These are phyloP conservation scores for Leucoraja ocellata DNA, from an alignment of 2,797 vertebrate species.

Conservation along the genomic window DNA sequence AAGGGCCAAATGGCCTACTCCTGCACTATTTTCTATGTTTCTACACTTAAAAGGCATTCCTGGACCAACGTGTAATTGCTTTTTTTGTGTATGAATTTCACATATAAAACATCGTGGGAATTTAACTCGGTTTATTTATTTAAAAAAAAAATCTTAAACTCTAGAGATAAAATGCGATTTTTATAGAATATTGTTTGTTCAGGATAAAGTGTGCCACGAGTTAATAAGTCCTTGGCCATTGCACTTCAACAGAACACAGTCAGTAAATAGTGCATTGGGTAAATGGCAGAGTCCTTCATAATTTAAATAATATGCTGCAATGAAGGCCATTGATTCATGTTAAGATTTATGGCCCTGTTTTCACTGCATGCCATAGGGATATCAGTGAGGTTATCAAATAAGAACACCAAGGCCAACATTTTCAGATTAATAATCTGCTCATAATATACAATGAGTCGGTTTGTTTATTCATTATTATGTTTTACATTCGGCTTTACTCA, in stretches of 20 bases:
- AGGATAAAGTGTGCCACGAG: neutral
- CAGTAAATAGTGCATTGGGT: neutral
- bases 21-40: too few relatives aligned
- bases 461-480: slow-evolving; percentile 8
- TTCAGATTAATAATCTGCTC: neutral
- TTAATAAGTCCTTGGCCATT: neutral
- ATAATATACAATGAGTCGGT: neutral
- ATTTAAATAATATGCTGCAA: neutral
- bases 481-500: slow-evolving; percentile 7
- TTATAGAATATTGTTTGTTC: neutral
- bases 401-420: neutral
- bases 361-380: neutral
- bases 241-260: neutral
- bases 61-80: neutral
- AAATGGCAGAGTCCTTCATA: neutral
- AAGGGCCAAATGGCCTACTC: too few relatives aligned
- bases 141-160: neutral
- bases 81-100: neutral
- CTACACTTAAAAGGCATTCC: neutral
- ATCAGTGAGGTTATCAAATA: neutral
- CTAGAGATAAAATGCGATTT: neutral
- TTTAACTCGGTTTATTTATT: neutral
- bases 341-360: neutral
- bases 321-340: neutral
- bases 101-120: neutral